These are phyloP conservation scores for Cylloceria caligata DNA, from an alignment of 2,888 invertebrate genomes.

Conservation along the genomic window DNA sequence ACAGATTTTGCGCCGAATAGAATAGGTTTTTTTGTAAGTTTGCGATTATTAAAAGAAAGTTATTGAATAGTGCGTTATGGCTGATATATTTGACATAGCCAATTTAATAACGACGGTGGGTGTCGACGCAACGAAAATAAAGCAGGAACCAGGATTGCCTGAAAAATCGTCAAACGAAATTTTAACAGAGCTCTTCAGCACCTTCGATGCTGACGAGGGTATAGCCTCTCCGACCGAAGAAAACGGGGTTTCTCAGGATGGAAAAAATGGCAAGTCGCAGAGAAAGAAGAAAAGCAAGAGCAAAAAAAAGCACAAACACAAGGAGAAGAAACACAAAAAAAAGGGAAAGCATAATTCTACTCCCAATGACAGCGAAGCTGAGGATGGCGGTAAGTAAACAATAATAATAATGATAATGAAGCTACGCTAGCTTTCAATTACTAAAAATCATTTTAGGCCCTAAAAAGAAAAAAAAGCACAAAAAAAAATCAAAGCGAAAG, in stretches of 20 bases:
- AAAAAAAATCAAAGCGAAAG: constrained; percentile 82
- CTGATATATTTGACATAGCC: constrained; percentile 82
- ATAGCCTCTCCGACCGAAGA: constrained; percentile 66
- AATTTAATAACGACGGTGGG: constrained; percentile 82
- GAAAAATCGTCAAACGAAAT: constrained; percentile 92
- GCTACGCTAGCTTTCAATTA: neutral
- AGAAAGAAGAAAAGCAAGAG: constrained; percentile 78
- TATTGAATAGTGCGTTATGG: constrained; percentile 73
- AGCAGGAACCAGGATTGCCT: constrained; percentile 82
- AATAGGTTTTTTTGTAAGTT: neutral
- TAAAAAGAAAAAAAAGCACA: constrained; percentile 82
- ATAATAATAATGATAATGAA: neutral
- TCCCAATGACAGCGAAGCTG: constrained; percentile 77
- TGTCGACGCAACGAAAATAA: constrained; percentile 82
- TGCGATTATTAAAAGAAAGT: neutral
- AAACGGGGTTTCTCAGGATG: constrained; percentile 72
- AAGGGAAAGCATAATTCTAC: constrained; percentile 85
- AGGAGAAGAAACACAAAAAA: constrained; percentile 86
- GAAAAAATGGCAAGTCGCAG: constrained; percentile 67
- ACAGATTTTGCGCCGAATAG: neutral
- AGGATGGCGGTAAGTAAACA: constrained; percentile 75
- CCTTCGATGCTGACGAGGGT: constrained; percentile 87
- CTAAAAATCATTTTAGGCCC: constrained; percentile 59
- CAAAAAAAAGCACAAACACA: constrained; percentile 85
- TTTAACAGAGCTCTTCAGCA: constrained; percentile 92